Evolutionary conservation across 1,140 invertebrate species (phyloP).

Genomic region (Tetranychus cinnabarinus): DNA sequence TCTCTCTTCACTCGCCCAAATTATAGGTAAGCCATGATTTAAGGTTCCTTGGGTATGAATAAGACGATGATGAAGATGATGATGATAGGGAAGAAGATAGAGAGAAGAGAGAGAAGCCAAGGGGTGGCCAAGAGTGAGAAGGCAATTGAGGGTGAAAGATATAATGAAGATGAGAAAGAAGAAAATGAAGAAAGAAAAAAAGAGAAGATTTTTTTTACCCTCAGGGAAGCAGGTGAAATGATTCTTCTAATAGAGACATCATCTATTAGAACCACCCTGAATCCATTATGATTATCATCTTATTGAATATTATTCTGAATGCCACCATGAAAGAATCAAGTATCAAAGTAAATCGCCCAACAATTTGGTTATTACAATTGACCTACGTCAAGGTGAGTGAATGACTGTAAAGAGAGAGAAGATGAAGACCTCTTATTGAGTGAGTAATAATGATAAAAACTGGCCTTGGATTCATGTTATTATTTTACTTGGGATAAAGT

Average conservation of each 20-base stretch:
- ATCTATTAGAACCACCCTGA: background rate
- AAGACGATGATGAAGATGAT: background rate
- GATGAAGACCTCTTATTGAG: too few relatives aligned
- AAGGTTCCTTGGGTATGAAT: background rate
- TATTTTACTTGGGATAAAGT: too few relatives aligned
- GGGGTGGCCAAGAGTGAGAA: background rate
- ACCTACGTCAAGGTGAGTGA: too few relatives aligned
- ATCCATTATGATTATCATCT: background rate
- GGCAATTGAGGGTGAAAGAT: background rate
- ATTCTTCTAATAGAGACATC: background rate
- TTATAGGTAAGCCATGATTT: too few relatives aligned
- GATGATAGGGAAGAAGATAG: background rate
- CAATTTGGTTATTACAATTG: too few relatives aligned
- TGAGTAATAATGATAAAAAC: too few relatives aligned
- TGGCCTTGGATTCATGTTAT: too few relatives aligned
- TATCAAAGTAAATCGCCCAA: too few relatives aligned
- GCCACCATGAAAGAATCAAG: background rate
- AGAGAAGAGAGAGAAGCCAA: background rate
- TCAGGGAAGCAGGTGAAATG: background rate
- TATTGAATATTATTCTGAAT: background rate
- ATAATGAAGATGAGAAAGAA: background rate
- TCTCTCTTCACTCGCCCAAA: conserved; percentile 5
- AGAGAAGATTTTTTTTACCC: background rate
- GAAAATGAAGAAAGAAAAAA: background rate
- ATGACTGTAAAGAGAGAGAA: too few relatives aligned